Evolutionary conservation across 2,797 vertebrate species (phyloP).

Genomic region (Tympanoctomys barrerae): DNA sequence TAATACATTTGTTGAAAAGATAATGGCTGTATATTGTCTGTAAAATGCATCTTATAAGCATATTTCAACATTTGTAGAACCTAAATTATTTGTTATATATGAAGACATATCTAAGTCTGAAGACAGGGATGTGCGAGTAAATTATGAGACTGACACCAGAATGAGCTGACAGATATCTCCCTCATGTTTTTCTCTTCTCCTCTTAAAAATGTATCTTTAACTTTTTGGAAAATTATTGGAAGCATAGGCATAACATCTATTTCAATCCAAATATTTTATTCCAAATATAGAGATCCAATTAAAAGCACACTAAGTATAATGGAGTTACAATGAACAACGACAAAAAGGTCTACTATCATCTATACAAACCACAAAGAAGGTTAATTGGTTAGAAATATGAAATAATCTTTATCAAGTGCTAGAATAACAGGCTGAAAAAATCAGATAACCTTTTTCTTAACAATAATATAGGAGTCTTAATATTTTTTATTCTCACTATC

Average conservation of each 20-base stretch:
- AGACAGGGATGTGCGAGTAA: neutral
- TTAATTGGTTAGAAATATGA: neutral
- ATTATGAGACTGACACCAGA: neutral
- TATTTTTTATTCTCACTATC: slow-evolving; percentile 40
- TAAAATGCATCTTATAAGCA: neutral
- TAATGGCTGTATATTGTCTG: neutral
- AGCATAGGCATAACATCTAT: neutral
- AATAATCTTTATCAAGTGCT: neutral
- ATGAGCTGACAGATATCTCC: neutral
- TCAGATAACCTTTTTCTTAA: slow-evolving; percentile 40
- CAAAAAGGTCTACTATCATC: neutral
- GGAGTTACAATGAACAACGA: neutral
- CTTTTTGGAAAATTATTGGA: slow-evolving; percentile 57
- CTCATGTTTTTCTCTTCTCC: neutral
- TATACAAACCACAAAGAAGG: neutral
- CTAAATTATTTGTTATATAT: neutral
- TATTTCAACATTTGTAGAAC: slow-evolving; percentile 38
- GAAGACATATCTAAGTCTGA: neutral
- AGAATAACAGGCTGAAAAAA: slow-evolving; percentile 49
- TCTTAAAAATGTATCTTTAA: slow-evolving; percentile 6
- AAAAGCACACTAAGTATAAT: slow-evolving; percentile 24
- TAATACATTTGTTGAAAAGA: neutral
- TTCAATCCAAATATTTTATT: slow-evolving; percentile 65
- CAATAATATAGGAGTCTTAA: neutral
- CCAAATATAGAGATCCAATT: slow-evolving; percentile 25